A percentile compares a stretch with the other conserved stretches of the same genome.
Evolutionary conservation across 2,113 vertebrate genomes (phyloP).

Genomic region (Catagonus wagneri): DNA sequence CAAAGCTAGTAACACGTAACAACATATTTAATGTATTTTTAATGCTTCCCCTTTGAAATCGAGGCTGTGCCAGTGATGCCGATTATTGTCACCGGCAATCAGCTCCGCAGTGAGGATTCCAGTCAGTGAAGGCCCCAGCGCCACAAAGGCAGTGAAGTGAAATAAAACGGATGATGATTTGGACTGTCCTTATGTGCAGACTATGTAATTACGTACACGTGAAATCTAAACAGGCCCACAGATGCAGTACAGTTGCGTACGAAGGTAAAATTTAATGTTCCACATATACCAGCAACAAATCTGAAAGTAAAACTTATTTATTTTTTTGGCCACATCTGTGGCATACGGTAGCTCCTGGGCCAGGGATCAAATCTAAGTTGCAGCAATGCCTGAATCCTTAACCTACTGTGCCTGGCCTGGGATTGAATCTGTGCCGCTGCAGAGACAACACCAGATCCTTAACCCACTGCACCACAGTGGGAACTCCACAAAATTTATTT

Average conservation of each 20-base stretch:
- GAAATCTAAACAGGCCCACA: background rate
- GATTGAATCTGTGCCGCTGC: too few species aligned
- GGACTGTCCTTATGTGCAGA: background rate
- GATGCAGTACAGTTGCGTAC: background rate
- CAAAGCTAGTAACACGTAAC: constrained; percentile 7
- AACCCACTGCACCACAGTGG: too few species aligned
- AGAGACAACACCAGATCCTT: too few species aligned
- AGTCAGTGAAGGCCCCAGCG: background rate
- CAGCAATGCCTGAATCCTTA: too few species aligned
- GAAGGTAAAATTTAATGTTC: background rate
- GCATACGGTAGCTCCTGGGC: too few species aligned
- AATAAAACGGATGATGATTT: background rate
- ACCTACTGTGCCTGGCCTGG: too few species aligned
- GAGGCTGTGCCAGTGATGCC: background rate
- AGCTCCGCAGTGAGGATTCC: background rate
- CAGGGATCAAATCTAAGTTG: too few species aligned
- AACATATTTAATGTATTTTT: background rate
- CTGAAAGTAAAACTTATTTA: constrained; percentile 21
- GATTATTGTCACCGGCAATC: background rate
- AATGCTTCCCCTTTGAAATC: background rate
- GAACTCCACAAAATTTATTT: background rate
- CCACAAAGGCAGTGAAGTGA: background rate
- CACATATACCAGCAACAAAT: background rate
- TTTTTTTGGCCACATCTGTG: background rate
- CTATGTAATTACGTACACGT: background rate